Conservation (phyloP, 2,113 vertebrate genomes). For the Puntigrus tetrazona region DNA sequence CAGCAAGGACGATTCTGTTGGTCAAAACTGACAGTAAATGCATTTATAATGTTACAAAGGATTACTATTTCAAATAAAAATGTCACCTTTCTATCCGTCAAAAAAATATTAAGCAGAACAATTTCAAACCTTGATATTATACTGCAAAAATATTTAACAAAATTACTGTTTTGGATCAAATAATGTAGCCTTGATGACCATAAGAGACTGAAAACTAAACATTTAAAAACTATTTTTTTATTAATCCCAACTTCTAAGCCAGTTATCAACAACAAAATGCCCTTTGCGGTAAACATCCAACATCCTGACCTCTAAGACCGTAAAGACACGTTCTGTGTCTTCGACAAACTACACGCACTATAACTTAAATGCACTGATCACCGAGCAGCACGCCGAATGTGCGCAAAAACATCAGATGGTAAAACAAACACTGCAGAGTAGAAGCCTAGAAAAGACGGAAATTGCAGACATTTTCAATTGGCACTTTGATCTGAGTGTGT, state of each 20-base stretch:
- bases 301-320: constrained; percentile 13
- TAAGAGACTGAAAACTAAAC: too few species aligned
- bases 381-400: not conserved
- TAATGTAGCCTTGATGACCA: not conserved
- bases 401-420: not conserved
- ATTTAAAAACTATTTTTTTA: not conserved
- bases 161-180: not conserved
- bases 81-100: not conserved
- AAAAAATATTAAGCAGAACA: not conserved
- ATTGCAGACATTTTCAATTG: constrained; percentile 24
- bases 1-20: not conserved
- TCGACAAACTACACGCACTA: too few species aligned
- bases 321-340: not conserved
- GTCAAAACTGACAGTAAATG: not conserved
- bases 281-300: not conserved
- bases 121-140: not conserved
- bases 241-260: not conserved
- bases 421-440: constrained; percentile 12
- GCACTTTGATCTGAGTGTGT: constrained; percentile 30
- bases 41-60: not conserved
- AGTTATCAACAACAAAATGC: not conserved
- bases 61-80: not conserved
- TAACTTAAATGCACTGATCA: not conserved
- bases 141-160: not conserved
- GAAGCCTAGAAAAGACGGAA: constrained; percentile 7